Percentiles rank a stretch among this genome's conserved stretches.
phyloP scores from a whole-genome alignment of 2,888 invertebrate genomes.

The Maniola hyperantus region DNA sequence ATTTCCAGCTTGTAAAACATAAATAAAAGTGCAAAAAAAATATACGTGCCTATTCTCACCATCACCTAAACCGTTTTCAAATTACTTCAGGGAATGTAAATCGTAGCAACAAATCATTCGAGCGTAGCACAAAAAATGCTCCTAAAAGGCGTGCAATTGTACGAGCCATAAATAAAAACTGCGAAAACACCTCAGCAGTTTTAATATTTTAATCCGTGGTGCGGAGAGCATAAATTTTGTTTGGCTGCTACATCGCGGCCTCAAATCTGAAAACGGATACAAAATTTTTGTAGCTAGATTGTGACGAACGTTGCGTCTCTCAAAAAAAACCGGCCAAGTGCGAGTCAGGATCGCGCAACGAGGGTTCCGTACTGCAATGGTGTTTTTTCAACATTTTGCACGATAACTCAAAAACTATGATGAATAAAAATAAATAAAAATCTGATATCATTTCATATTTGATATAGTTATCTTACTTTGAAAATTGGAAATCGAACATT shows the following conservation, averaged over 20 bases:
- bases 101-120: slow-evolving; percentile 60
- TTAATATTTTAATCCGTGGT: slow-evolving; percentile 72
- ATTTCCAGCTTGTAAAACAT: not conserved
- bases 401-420: too few species aligned
- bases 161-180: slow-evolving; percentile 69
- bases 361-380: too few species aligned
- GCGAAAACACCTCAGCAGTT: slow-evolving; percentile 73
- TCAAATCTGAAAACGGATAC: slow-evolving; percentile 46
- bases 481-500: too few species aligned
- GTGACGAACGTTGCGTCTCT: not conserved
- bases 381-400: too few species aligned
- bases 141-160: slow-evolving; percentile 61
- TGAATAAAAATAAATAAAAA: too few species aligned
- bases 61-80: slow-evolving; percentile 42
- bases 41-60: not conserved
- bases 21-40: not conserved
- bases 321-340: too few species aligned
- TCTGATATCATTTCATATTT: too few species aligned
- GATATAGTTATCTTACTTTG: too few species aligned
- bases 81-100: slow-evolving; percentile 12
- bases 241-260: slow-evolving; percentile 59
- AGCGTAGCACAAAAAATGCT: slow-evolving; percentile 50
- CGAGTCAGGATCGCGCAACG: too few species aligned
- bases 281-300: slow-evolving; percentile 28
- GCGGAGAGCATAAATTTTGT: slow-evolving; percentile 65